Evolutionary conservation across 2,797 vertebrate genomes (phyloP).

Genomic region (Schizopygopsis pylzovi): DNA sequence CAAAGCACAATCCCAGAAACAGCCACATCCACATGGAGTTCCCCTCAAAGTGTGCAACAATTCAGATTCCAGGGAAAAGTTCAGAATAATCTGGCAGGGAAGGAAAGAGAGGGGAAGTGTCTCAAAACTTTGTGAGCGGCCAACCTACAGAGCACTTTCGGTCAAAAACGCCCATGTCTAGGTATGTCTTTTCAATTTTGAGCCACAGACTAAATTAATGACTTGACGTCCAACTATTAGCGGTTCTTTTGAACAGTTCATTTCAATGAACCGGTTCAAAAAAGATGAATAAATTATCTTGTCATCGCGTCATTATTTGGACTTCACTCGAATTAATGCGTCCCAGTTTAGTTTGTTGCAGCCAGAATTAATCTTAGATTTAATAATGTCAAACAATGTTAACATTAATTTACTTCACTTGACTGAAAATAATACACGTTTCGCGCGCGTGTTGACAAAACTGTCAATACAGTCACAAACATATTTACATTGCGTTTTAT

Average conservation of each 20-base stretch:
- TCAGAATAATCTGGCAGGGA: neutral
- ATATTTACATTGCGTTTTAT: neutral
- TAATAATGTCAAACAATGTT: neutral
- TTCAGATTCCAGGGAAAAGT: neutral
- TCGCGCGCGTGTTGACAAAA: neutral
- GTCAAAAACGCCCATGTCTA: neutral
- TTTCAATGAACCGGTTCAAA: neutral
- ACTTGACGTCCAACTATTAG: neutral
- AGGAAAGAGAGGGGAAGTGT: neutral
- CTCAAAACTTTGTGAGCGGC: neutral
- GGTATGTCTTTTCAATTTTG: neutral
- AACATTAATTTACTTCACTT: neutral
- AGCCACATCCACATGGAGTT: slow-evolving; percentile 13
- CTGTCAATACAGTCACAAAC: neutral
- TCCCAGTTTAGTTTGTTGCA: neutral
- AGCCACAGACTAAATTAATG: neutral
- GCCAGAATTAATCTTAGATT: neutral
- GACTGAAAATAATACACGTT: neutral
- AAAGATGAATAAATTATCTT: neutral
- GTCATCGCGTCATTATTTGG: neutral
- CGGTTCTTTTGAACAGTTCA: neutral
- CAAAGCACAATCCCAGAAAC: neutral
- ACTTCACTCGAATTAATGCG: neutral
- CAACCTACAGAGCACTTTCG: neutral
- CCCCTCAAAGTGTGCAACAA: slow-evolving; percentile 9